These are phyloP conservation scores for Neodiprion lecontei DNA, from an alignment of 1,140 invertebrate species.

Conservation along the genomic window DNA sequence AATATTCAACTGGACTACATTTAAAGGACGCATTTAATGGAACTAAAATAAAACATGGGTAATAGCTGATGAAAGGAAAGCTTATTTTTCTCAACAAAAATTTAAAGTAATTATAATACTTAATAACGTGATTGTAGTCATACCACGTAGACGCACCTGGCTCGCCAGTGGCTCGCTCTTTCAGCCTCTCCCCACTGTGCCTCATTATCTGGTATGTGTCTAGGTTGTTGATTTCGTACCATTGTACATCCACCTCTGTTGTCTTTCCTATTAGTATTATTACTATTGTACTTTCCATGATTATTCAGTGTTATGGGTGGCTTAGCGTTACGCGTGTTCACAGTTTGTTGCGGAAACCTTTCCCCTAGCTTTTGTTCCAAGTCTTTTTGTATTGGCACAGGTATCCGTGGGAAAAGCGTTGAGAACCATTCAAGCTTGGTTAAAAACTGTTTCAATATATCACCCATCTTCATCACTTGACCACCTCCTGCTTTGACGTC, in stretches of 20 bases:
- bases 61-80: no score
- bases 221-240: conserved; percentile 40
- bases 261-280: conserved; percentile 47
- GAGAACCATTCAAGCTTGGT: conserved; percentile 98
- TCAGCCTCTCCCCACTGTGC: conserved; percentile 63
- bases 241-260: conserved; percentile 41
- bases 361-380: conserved; percentile 78
- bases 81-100: conserved; percentile 10
- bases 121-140: conserved; percentile 58
- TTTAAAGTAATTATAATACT: conserved; percentile 39
- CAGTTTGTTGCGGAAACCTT: conserved; percentile 60
- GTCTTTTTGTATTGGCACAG: conserved; percentile 97
- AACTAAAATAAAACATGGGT: no score
- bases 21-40: no score
- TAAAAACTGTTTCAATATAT: conserved; percentile 92
- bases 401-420: conserved; percentile 97
- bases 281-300: conserved; percentile 51
- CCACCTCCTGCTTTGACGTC: conserved; percentile 98
- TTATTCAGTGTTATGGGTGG: conserved; percentile 57
- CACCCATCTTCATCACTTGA: conserved; percentile 92
- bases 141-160: conserved; percentile 63
- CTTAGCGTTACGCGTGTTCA: conserved; percentile 53
- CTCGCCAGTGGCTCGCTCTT: conserved; percentile 59
- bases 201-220: conserved; percentile 63
- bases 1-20: no score